Base-by-base conservation (phyloP, 2,888 invertebrate species). In the Hybos culiciformis region DNA sequence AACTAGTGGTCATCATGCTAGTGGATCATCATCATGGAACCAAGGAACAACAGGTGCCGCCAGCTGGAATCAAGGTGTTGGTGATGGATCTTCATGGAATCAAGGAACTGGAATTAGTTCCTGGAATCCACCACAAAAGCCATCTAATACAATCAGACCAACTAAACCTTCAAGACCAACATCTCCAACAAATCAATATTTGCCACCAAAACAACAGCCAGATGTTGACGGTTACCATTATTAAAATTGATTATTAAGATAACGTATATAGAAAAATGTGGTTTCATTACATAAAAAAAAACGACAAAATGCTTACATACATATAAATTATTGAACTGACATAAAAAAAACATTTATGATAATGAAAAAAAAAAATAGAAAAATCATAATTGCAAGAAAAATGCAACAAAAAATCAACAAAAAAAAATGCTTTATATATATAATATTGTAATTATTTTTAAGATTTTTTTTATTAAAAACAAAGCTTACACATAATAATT, bases 151-250 rank as follows among this genome's bases (percentile, higher is more conserved):
- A 46, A 44, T 46, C 17, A 33, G 34, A 5, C 11, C 24, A 5
- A 32, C 33, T 44, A 14, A 41, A 26, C 36, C 46, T 34, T 23
- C 51, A 15, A 51, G 51, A 40, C 46, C 46, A 5, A 50, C 49
- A 7, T 45, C 54, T 5, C 56, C 63, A 1, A 48, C 55, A 9
- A 46, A 56, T 6, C 54, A 55, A 14, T 63, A 63, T 45, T 47
- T 63, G 41, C 62, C 63, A 4, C 61, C 63, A 38, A n/a, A n/a
- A 36, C 42, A 32, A 42, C 32, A 11, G 41, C 39, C n/a, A 19
- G 39, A 40, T 12, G 32, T 26, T 20, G 38, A 40, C 9, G 50
- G 50, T 39, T 50, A 50, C 33, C 48, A 46, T 31, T 50, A 50
- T 36, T 50, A 44, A 26, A 15, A 34, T 4, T 19, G 19, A 20